Base-by-base conservation (phyloP, 2,797 vertebrate genomes). In the Enteromius argenteus region DNA sequence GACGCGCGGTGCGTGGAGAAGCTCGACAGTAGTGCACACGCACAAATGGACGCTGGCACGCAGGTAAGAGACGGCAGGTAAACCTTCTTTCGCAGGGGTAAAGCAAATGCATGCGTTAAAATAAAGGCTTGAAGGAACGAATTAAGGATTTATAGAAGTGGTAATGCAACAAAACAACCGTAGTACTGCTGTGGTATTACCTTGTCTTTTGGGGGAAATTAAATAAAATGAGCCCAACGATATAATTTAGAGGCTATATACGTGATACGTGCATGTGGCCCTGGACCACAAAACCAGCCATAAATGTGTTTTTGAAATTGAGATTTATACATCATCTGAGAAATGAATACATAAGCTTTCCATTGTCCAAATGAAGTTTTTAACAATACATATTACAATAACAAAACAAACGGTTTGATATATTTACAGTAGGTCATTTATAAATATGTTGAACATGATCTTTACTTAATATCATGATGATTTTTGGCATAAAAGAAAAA, bases 251-350 rank as follows among this genome's bases (percentile, higher is more conserved):
- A 51, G 44, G 19, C 1, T 17, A 23, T n/a, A 10, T 15, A 11
- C 23, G 1, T 30, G 23, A 27, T 30, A 5, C 15, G n/a, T 51
- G 21, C 21, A 23, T 23, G n/a, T 23, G 53, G 23, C 5, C 51
- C 51, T 6, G 5, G 49, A 51, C 49, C 49, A 51, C 49, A 51
- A 51, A 51, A 51, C 49, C 49, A 49, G 46, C 17, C 5, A 5
- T 49, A 17, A 99, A 37, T 37, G 9, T 39, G 8, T 39, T 39
- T 39, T 1, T 44, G 42, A 44, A 44, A 44, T 44, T 44, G 42
- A 44, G 42, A 44, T 44, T 13, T 13, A 13, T 44, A 2, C 42
- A 44, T 44, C 10, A 44, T 44, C 9, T 44, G 42, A 44, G 11
- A 44, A 13, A 13, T 44, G 10, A 44, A 13, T 44, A 13, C 0